phyloP scores from a whole-genome alignment of 2,888 invertebrate species.

The Encarsia formosa region DNA sequence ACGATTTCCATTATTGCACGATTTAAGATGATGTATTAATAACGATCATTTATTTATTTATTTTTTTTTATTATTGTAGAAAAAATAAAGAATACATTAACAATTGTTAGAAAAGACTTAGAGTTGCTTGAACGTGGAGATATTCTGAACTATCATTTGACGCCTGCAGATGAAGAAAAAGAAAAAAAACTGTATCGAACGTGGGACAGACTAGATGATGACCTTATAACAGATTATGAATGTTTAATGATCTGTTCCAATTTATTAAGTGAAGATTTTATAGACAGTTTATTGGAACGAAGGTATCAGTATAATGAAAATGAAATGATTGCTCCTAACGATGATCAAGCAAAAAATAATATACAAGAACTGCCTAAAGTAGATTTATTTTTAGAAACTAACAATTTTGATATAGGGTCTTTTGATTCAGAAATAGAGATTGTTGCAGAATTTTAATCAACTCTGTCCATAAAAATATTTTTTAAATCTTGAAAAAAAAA shows the following conservation, averaged over 20 bases:
- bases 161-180: background rate
- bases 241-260: conserved; percentile 2
- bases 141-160: background rate
- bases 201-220: conserved; percentile 4
- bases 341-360: too few species aligned
- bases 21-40: background rate
- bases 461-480: too few species aligned
- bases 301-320: too few species aligned
- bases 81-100: background rate
- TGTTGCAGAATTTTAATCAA: too few species aligned
- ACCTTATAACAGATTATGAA: background rate
- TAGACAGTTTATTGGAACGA: conserved; percentile 1
- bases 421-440: too few species aligned
- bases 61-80: background rate
- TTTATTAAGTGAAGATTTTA: conserved; percentile 1
- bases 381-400: too few species aligned
- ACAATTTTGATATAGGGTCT: too few species aligned
- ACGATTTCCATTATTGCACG: too few species aligned
- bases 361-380: too few species aligned
- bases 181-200: conserved; percentile 1
- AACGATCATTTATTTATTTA: background rate
- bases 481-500: too few species aligned
- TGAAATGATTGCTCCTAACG: too few species aligned
- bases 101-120: background rate
- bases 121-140: background rate